Base-by-base conservation (phyloP, 1,140 invertebrate genomes). In the Halotydeus destructor region DNA sequence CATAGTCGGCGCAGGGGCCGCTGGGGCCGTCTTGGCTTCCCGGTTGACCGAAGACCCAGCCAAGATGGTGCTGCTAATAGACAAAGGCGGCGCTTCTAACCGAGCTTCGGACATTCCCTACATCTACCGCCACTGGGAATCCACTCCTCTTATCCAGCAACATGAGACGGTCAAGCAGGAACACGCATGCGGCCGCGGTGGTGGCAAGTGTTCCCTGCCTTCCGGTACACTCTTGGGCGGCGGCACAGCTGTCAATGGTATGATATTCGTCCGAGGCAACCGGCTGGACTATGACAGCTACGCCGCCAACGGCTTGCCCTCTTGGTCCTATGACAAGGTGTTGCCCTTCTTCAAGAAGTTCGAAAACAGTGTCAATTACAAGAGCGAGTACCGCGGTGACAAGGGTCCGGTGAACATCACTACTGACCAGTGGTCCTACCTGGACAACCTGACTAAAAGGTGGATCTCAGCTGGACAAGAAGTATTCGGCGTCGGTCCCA, bases 261-360 rank as follows among this genome's bases (percentile, higher is more conserved):
- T 89, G 81, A 64, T 83, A 19, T 88, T 86, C 49, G 69, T 84
- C 0, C 62, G 83, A 26, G 83, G 83, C 1, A 82, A 88, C 60
- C 69, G 66, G 28, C 61, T 69, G 24, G 88, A 94, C 54, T 94
- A 83, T 54, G 80, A 94, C 54, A 64, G 74, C 24, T 94, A 86
- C 86, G 66, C 71, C 5, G 52, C 74, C 21, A 9, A 22, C 12
- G 91, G 91, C 0, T 86, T 85, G 0, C 84, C 91, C 53, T 62
- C 70, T 6, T 94, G 88, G 88, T 74, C 75, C 0, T 93, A 84
- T 58, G 62, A 77, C 14, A 69, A 82, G 35, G 76, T 80, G 0
- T 55, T 86, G 0, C 63, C 64, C 1, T 72, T 69, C 46, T 72
- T 72, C 49, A 58, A 60, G 18, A 69, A 66, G 48, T 62, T 64